Evolutionary conservation across 2,113 vertebrate genomes (phyloP).

Genomic region (Falcunculus frontatus): DNA sequence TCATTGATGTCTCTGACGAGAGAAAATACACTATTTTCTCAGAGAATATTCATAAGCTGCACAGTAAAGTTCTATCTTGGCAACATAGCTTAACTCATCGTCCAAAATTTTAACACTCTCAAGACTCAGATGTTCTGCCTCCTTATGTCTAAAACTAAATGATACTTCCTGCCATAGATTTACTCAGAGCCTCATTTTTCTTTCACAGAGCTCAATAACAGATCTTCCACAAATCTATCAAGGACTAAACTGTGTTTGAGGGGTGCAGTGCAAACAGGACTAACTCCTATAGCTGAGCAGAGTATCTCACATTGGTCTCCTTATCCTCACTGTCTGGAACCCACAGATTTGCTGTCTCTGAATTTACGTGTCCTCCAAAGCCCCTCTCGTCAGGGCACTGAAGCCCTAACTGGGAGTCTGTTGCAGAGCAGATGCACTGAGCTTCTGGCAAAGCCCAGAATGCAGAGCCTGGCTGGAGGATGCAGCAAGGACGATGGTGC

Average conservation of each 20-base stretch:
- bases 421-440: background rate
- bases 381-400: background rate
- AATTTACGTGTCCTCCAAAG: background rate
- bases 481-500: background rate
- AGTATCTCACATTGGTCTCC: background rate
- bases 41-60: background rate
- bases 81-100: background rate
- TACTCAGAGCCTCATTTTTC: background rate
- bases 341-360: background rate
- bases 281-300: background rate
- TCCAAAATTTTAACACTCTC: background rate
- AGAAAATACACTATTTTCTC: background rate
- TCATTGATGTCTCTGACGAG: background rate
- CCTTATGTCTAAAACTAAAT: background rate
- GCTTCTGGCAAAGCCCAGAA: background rate
- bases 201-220: background rate
- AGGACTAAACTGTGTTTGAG: background rate
- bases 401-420: background rate
- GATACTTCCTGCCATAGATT: background rate
- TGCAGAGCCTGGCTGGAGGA: background rate
- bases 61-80: slow-evolving; percentile 5
- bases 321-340: background rate
- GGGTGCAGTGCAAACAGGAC: background rate
- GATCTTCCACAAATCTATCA: background rate
- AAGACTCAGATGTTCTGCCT: background rate